These are phyloP conservation scores for Callyntrura guangdongensis DNA, from an alignment of 2,888 invertebrate species.

Conservation along the genomic window DNA sequence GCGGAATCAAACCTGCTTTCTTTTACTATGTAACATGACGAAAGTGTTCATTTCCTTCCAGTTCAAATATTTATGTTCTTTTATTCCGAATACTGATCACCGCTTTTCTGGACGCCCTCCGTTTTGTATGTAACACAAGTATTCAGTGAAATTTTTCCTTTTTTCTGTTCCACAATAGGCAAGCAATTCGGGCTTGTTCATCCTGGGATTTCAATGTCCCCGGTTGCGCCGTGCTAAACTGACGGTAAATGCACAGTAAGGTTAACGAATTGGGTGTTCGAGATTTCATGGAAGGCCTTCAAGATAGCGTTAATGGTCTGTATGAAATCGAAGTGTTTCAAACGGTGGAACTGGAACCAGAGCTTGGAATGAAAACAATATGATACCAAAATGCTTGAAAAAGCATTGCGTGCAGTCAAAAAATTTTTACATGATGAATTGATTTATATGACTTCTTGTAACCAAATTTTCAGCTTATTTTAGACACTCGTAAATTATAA, in stretches of 20 bases:
- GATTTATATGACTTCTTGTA: too few species aligned
- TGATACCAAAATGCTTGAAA: too few species aligned
- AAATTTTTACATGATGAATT: neutral
- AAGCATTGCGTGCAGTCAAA: neutral
- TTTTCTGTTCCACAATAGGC: too few species aligned
- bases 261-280: conserved; percentile 27
- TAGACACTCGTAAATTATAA: neutral
- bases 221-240: neutral
- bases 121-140: too few species aligned
- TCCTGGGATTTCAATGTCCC: conserved; percentile 50
- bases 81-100: too few species aligned
- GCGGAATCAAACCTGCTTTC: too few species aligned
- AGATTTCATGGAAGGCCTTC: conserved; percentile 19
- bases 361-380: too few species aligned
- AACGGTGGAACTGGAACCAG: neutral
- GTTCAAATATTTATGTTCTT: too few species aligned
- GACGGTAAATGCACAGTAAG: conserved; percentile 10
- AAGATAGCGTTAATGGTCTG: neutral
- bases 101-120: too few species aligned
- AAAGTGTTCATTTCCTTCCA: too few species aligned
- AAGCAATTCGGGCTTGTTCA: conserved; percentile 50
- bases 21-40: too few species aligned
- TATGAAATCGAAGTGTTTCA: conserved; percentile 5
- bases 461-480: neutral
- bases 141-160: too few species aligned